A percentile compares a stretch with the other conserved stretches of the same genome.
phyloP scores from a whole-genome alignment of 2,888 invertebrate species.

The Troides oblongomaculatus region DNA sequence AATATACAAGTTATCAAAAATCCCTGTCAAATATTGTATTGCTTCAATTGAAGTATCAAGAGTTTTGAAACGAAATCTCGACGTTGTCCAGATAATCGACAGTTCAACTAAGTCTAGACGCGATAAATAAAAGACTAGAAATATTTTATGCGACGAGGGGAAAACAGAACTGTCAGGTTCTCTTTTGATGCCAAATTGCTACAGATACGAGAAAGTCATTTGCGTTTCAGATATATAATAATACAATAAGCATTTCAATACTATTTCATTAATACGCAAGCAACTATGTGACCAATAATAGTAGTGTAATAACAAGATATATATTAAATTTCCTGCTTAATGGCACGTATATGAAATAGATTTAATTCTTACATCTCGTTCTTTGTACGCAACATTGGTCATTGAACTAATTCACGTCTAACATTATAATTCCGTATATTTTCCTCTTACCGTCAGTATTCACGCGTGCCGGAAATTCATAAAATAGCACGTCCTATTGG shows the following conservation, averaged over 20 bases:
- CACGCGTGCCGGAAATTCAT: constrained; percentile 1
- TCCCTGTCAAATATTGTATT: background rate
- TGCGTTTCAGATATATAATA: constrained; percentile 14
- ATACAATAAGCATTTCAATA: constrained; percentile 13
- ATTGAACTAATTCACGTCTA: background rate
- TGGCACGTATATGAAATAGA: no score
- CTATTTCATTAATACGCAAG: background rate
- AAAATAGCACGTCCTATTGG: constrained; percentile 6
- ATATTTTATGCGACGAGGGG: constrained; percentile 24
- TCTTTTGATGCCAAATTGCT: constrained; percentile 28
- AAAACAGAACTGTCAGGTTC: constrained; percentile 19
- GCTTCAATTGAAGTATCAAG: constrained; percentile 9
- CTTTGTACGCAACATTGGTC: no score
- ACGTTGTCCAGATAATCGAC: constrained; percentile 4
- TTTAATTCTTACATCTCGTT: no score
- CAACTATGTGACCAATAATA: background rate
- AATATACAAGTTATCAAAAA: background rate
- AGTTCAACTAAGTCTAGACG: constrained; percentile 23
- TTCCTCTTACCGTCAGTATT: constrained; percentile 10
- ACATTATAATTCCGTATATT: background rate
- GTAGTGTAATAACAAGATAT: background rate
- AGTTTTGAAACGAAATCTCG: constrained; percentile 11
- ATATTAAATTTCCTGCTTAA: no score
- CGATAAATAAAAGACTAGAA: constrained; percentile 28
- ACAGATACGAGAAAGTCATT: constrained; percentile 21